Evolutionary conservation across 2,888 invertebrate genomes (phyloP).

Genomic region (Apamea epomidion): DNA sequence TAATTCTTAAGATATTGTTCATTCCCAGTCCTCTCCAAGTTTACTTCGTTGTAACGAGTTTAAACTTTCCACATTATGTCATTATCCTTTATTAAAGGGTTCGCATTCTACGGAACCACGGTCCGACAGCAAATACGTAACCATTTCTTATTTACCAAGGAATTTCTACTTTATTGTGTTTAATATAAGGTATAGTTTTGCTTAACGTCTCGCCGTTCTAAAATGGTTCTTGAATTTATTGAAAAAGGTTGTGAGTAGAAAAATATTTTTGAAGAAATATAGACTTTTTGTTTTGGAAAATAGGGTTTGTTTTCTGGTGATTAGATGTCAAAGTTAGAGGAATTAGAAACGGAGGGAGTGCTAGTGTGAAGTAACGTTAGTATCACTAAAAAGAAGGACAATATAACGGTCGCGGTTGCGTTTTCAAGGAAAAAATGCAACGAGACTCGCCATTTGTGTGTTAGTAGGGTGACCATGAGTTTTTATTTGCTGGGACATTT

Average conservation of each 20-base stretch:
- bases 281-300: rapidly evolving
- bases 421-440: constrained; percentile 69
- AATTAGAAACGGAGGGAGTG: constrained; percentile 27
- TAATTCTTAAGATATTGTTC: constrained; percentile 33
- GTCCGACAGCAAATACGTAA: constrained; percentile 21
- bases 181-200: rapidly evolving
- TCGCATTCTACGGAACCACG: constrained; percentile 55
- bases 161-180: constrained; percentile 7
- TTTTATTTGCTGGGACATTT: constrained; percentile 30
- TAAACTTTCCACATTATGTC: constrained; percentile 60
- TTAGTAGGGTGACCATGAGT: constrained; percentile 54
- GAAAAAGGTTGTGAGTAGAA: background rate
- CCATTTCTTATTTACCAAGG: background rate
- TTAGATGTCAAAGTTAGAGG: background rate
- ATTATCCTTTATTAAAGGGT: constrained; percentile 60
- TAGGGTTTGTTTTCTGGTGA: constrained; percentile 6
- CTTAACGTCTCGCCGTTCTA: background rate
- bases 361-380: constrained; percentile 70
- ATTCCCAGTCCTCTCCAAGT: constrained; percentile 21
- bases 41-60: constrained; percentile 30
- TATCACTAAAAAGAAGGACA: constrained; percentile 70
- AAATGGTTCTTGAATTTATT: constrained; percentile 21
- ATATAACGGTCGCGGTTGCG: constrained; percentile 68
- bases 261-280: background rate
- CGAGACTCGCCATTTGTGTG: constrained; percentile 61